Conservation (phyloP, 30 jellyfish, hydroid and myxozoan species). For the Hydra vulgaris region DNA sequence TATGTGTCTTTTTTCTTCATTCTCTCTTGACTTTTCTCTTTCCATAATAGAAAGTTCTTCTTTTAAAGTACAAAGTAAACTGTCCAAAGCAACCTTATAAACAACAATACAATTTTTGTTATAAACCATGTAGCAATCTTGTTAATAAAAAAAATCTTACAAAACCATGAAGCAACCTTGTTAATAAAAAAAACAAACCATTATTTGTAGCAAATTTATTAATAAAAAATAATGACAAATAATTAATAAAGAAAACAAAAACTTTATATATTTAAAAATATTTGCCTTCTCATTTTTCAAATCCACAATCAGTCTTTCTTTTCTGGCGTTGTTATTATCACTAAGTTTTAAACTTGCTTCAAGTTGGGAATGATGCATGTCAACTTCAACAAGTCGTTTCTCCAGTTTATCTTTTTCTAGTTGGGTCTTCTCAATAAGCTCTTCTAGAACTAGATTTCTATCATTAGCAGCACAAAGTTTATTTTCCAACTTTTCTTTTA, state of each 20-base stretch:
- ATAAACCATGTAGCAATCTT: background rate
- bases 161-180: background rate
- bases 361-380: constrained; percentile 44
- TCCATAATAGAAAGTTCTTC: constrained; percentile 87
- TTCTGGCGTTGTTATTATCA: constrained; percentile 90
- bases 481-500: constrained; percentile 70
- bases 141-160: background rate
- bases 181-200: background rate
- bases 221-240: too few relatives aligned
- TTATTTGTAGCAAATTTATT: too few relatives aligned
- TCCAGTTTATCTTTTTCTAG: constrained; percentile 61
- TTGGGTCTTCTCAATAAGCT: constrained; percentile 40
- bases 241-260: too few relatives aligned
- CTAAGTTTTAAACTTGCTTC: constrained; percentile 58
- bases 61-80: constrained; percentile 74
- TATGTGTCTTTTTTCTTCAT: constrained; percentile 63
- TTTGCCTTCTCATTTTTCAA: constrained; percentile 64
- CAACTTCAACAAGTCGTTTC: constrained; percentile 57
- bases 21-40: constrained; percentile 69
- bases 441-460: constrained; percentile 56
- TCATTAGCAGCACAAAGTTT: constrained; percentile 57
- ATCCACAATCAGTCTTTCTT: constrained; percentile 86
- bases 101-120: too few relatives aligned
- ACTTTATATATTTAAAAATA: too few relatives aligned
- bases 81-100: constrained; percentile 79